Evolutionary conservation across 2,113 vertebrate genomes (phyloP).

Genomic region (Chaenogobius annularis): DNA sequence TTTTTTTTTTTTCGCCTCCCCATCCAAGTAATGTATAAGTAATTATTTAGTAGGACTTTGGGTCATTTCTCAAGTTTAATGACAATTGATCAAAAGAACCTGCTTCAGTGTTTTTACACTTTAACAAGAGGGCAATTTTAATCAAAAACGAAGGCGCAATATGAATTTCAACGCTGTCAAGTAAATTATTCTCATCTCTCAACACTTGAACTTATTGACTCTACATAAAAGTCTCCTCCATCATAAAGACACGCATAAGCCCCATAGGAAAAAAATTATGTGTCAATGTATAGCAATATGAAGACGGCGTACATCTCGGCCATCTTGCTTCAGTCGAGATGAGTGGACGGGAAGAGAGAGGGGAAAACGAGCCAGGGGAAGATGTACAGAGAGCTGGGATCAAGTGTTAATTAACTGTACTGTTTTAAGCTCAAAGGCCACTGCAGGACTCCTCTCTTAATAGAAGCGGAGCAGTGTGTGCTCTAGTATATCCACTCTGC

Average conservation of each 20-base stretch:
- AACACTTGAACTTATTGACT: conserved; percentile 8
- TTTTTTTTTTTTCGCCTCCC: background rate
- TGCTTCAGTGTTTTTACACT: background rate
- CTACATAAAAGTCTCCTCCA: background rate
- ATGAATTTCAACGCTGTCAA: conserved; percentile 7
- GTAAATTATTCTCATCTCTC: conserved; percentile 1
- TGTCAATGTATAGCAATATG: background rate
- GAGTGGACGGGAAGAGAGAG: conserved; percentile 41
- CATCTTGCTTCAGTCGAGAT: conserved; percentile 16
- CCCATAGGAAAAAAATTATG: background rate
- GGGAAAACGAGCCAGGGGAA: conserved; percentile 49
- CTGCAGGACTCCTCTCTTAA: conserved; percentile 60
- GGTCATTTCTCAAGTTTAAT: background rate
- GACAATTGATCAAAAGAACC: background rate
- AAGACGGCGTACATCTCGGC: background rate
- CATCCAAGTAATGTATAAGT: background rate
- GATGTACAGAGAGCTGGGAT: conserved; percentile 61
- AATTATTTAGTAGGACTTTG: background rate
- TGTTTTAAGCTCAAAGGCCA: conserved; percentile 72
- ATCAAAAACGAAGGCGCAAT: background rate
- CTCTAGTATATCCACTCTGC: conserved; percentile 51
- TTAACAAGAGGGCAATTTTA: background rate
- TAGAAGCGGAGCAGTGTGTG: conserved; percentile 54
- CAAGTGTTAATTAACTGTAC: conserved; percentile 73
- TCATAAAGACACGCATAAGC: conserved; percentile 3